phyloP scores from a whole-genome alignment of 2,797 vertebrate species.

The Lophius americanus region DNA sequence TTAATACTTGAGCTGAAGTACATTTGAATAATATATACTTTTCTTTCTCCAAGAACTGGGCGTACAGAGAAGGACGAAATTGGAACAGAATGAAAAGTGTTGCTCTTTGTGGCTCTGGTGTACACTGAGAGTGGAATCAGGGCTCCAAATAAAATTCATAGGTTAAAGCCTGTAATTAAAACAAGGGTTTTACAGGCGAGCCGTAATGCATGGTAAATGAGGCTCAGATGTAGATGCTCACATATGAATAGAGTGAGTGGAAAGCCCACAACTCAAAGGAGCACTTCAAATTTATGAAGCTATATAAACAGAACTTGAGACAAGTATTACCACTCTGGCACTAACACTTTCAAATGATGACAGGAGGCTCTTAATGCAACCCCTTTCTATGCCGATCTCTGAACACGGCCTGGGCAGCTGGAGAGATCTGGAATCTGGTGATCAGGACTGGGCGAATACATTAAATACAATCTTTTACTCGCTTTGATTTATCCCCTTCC shows the following conservation, averaged over 20 bases:
- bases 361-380: too few relatives aligned
- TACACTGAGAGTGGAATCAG: slow-evolving; percentile 53
- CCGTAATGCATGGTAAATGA: slow-evolving; percentile 71
- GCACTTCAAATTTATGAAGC: slow-evolving; percentile 66
- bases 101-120: slow-evolving; percentile 28
- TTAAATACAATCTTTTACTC: too few relatives aligned
- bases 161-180: slow-evolving; percentile 80
- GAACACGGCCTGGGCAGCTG: too few relatives aligned
- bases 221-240: slow-evolving; percentile 53
- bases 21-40: slow-evolving; percentile 78
- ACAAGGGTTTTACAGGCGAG: slow-evolving; percentile 61
- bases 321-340: slow-evolving; percentile 55
- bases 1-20: slow-evolving; percentile 34
- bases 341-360: too few relatives aligned
- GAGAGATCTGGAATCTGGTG: too few relatives aligned
- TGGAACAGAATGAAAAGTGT: slow-evolving; percentile 39
- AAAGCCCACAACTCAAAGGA: not conserved
- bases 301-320: slow-evolving; percentile 64
- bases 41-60: slow-evolving; percentile 64
- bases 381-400: too few relatives aligned
- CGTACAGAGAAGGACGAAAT: slow-evolving; percentile 55
- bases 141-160: slow-evolving; percentile 75
- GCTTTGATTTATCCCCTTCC: too few relatives aligned
- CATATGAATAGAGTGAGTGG: slow-evolving; percentile 62
- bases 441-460: too few relatives aligned